phyloP scores from a whole-genome alignment of 1,140 invertebrate genomes.

The Caligus rogercresseyi region DNA sequence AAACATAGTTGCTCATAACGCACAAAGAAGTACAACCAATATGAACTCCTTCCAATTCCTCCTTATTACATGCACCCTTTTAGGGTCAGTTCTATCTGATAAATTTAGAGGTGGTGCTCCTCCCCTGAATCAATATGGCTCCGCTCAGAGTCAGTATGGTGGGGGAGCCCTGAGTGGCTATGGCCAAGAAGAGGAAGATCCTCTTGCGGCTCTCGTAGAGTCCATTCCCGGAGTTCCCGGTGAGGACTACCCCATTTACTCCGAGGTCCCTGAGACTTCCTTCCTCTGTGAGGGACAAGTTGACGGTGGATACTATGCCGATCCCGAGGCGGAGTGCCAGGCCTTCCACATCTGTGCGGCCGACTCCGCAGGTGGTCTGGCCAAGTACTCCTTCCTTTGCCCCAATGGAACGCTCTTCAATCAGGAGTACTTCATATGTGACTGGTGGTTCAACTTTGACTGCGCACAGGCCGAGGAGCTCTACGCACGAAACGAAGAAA shows the following conservation, averaged over 20 bases:
- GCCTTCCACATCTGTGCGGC: constrained; percentile 20
- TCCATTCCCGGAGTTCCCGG: constrained; percentile 26
- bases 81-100: too few relatives aligned
- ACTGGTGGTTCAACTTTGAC: constrained; percentile 30
- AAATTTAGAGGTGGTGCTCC: too few relatives aligned
- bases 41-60: too few relatives aligned
- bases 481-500: constrained; percentile 32
- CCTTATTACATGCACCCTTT: too few relatives aligned
- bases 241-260: constrained; percentile 27
- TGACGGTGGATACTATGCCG: constrained; percentile 34
- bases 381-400: constrained; percentile 32
- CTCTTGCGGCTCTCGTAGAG: constrained; percentile 1
- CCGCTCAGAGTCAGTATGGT: background rate
- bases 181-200: background rate
- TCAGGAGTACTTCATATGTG: constrained; percentile 30
- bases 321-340: constrained; percentile 70
- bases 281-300: constrained; percentile 28
- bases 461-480: constrained; percentile 27
- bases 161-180: background rate
- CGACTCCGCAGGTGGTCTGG: constrained; percentile 7
- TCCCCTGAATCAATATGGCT: too few relatives aligned
- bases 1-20: too few relatives aligned
- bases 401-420: constrained; percentile 32
- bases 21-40: too few relatives aligned
- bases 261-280: constrained; percentile 28